Evolutionary conservation across 1,140 invertebrate species (phyloP).

Genomic region (Pogonomyrmex barbatus): DNA sequence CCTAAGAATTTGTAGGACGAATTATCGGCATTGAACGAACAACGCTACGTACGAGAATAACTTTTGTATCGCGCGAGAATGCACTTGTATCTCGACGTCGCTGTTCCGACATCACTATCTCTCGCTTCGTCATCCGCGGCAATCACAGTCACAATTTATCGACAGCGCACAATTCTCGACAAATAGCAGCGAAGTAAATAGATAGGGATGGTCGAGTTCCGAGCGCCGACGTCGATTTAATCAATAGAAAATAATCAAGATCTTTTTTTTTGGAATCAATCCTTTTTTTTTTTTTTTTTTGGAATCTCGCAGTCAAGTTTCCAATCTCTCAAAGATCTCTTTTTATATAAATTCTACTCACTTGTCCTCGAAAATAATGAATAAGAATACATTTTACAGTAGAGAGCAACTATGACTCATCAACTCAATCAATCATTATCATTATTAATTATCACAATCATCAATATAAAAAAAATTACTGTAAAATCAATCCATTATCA

Average conservation of each 20-base stretch:
- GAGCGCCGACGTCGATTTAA: conserved; percentile 11
- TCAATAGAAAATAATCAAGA: conserved; percentile 20
- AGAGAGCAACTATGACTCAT: conserved; percentile 36
- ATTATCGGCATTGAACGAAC: conserved; percentile 60
- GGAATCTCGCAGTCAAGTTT: conserved; percentile 1
- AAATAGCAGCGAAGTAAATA: not conserved
- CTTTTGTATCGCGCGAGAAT: conserved; percentile 56
- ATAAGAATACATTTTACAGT: not conserved
- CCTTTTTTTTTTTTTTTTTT: not conserved
- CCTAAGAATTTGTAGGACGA: conserved; percentile 36
- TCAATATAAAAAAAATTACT: not conserved
- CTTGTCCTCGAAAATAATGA: not conserved
- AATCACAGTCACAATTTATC: conserved; percentile 39
- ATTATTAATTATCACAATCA: conserved; percentile 33
- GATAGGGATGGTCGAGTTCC: not conserved
- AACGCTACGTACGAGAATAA: conserved; percentile 38
- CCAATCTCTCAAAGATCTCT: not conserved
- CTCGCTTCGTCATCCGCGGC: conserved; percentile 25
- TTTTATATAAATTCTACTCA: not conserved
- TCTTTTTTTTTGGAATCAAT: not conserved
- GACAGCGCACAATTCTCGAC: not conserved
- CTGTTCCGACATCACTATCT: not conserved
- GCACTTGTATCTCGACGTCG: conserved; percentile 44
- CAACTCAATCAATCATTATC: not conserved
- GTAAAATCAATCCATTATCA: conserved; percentile 11